Percentiles rank a stretch among this genome's conserved stretches.
Conservation (phyloP, 1,140 invertebrate species). For the Chironomus striatipennis region DNA sequence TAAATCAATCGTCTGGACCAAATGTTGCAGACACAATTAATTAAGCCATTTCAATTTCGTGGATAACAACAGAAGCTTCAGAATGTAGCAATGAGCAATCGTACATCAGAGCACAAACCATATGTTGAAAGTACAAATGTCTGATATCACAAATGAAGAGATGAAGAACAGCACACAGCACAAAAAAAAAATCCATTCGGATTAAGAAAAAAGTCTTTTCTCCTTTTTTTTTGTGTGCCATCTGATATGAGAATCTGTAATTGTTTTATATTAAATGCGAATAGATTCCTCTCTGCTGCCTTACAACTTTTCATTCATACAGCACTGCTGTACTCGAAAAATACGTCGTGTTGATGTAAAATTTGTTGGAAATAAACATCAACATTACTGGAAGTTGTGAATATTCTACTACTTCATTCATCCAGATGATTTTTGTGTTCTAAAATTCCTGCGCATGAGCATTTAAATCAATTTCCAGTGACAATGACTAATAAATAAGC, state of each 20-base stretch:
- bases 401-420: not conserved
- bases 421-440: not conserved
- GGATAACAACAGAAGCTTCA: not conserved
- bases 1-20: conserved; percentile 21
- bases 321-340: not conserved
- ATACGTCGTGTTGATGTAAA: not conserved
- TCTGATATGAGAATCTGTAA: not conserved
- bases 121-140: conserved; percentile 4
- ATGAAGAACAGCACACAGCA: not conserved
- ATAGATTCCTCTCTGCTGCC: not conserved
- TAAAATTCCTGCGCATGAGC: not conserved
- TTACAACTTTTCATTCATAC: not conserved
- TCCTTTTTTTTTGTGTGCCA: not conserved
- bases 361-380: not conserved
- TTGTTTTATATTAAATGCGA: conserved; percentile 14
- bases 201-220: not conserved
- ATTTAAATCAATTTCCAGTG: not conserved
- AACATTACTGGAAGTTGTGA: not conserved
- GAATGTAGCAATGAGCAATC: not conserved
- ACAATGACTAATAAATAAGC: too few relatives aligned
- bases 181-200: not conserved
- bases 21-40: conserved; percentile 22
- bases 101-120: not conserved
- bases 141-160: conserved; percentile 6
- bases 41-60: not conserved